phyloP scores from a whole-genome alignment of 2,797 vertebrate species.

The Xyrichtys novacula region DNA sequence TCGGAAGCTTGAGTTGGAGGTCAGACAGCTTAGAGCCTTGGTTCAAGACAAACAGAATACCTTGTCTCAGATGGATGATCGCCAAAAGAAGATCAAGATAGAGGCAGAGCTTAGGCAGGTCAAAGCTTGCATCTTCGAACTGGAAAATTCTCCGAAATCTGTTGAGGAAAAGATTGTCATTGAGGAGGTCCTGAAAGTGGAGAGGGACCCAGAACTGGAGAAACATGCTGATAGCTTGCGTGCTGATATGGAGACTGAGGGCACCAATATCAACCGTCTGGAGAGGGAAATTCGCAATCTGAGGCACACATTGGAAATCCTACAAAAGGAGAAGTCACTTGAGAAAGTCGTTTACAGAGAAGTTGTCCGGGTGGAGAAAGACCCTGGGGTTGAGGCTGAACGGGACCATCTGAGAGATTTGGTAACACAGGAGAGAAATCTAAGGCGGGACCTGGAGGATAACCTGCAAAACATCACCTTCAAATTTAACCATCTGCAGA shows the following conservation, averaged over 20 bases:
- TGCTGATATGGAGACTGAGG: slow-evolving; percentile 85
- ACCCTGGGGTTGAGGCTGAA: slow-evolving; percentile 88
- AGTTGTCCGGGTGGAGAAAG: slow-evolving; percentile 94
- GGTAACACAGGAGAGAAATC: slow-evolving; percentile 85
- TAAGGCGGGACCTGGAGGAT: slow-evolving; percentile 87
- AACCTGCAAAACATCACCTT: slow-evolving; percentile 80
- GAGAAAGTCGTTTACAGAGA: slow-evolving; percentile 96
- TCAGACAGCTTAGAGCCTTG: slow-evolving; percentile 84
- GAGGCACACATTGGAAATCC: slow-evolving; percentile 85
- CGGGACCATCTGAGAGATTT: slow-evolving; percentile 87
- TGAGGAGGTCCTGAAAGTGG: slow-evolving; percentile 94
- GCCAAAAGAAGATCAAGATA: slow-evolving; percentile 88
- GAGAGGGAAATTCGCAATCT: slow-evolving; percentile 90
- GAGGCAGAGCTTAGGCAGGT: slow-evolving; percentile 93
- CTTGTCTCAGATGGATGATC: slow-evolving; percentile 88
- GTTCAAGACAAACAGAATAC: slow-evolving; percentile 87
- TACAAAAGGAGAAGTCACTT: slow-evolving; percentile 90
- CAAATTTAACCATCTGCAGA: slow-evolving; percentile 84
- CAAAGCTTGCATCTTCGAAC: slow-evolving; percentile 88
- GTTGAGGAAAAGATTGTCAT: slow-evolving; percentile 93
- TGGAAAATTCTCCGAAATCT: slow-evolving; percentile 84
- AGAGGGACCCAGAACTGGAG: slow-evolving; percentile 92
- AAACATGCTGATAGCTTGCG: slow-evolving; percentile 83
- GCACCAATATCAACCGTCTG: slow-evolving; percentile 79
- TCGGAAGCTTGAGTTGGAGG: slow-evolving; percentile 89